These are phyloP conservation scores for Labrus mixtus DNA, from an alignment of 2,113 vertebrate species.

Conservation along the genomic window DNA sequence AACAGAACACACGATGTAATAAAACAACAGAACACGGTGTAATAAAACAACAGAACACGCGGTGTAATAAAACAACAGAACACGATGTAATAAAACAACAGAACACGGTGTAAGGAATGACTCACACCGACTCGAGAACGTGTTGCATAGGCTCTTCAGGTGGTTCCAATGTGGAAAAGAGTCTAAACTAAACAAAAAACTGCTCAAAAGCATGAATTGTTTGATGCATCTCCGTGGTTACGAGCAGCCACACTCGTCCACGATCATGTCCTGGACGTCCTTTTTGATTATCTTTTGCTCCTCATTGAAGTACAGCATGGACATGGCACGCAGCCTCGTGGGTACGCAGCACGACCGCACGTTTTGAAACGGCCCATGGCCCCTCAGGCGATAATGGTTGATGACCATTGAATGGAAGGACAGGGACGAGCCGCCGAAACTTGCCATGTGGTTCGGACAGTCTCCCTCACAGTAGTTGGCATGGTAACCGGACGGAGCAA, in stretches of 20 bases:
- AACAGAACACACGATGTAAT: too few relatives aligned
- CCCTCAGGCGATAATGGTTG: slow-evolving; percentile 96
- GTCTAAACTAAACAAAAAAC: slow-evolving; percentile 71
- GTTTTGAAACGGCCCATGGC: slow-evolving; percentile 92
- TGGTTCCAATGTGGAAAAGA: slow-evolving; percentile 81
- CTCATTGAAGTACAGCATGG: slow-evolving; percentile 97
- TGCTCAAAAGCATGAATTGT: not conserved
- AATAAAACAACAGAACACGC: too few relatives aligned
- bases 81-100: not conserved
- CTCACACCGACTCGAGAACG: not conserved
- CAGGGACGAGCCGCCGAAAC: slow-evolving; percentile 88
- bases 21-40: too few relatives aligned
- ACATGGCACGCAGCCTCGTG: slow-evolving; percentile 95
- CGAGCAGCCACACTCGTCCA: slow-evolving; percentile 91
- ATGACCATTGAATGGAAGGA: slow-evolving; percentile 98
- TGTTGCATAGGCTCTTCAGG: slow-evolving; percentile 92
- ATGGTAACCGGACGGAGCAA: slow-evolving; percentile 95
- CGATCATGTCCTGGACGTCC: slow-evolving; percentile 98
- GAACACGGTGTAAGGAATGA: slow-evolving; percentile 8
- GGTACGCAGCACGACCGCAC: slow-evolving; percentile 96
- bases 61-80: too few relatives aligned
- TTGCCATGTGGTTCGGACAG: slow-evolving; percentile 93
- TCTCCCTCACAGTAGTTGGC: slow-evolving; percentile 99
- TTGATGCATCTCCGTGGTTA: too few relatives aligned
- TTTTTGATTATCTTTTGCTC: slow-evolving; percentile 99